Evolutionary conservation across 2,888 invertebrate species (phyloP), one percentile per base, ranked within the genome.

Genomic region (Microdon myrmicae): DNA sequence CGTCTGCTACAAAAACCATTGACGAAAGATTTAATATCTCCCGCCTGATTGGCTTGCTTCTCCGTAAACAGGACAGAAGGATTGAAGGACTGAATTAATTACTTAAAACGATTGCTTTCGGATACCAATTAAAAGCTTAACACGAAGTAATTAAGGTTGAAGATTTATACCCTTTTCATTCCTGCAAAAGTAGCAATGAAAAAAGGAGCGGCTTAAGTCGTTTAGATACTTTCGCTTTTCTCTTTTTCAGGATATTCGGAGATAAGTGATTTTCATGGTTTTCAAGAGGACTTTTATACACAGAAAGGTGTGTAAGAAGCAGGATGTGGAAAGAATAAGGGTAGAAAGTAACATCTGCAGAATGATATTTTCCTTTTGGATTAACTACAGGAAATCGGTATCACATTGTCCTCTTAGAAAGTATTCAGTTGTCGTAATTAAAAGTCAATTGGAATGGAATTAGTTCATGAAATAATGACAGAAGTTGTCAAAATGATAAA

Each of bases 121-220:
- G 51, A 47, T 64, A 64, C 58, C 64, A 64, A 64, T 58, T 64
- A 64, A 64, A 64, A 64, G 64, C 64, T 64, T 64, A 64, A 64
- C 64, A 64, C 64, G 64, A 51, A 51, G 64, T 64, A 64, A 64
- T 64, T 64, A 64, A 53, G 64, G 51, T 47, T 41, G 47, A 58
- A 28, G 64, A 64, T 64, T 64, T 64, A 64, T 64, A 51, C 53
- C 51, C 41, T 17, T 35, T 61, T 37, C 58, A 32, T 22, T 19
- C 29, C 8, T 29, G 44, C 41, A 23, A 34, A 54, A 43, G 43
- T 47, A 54, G 47, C 53, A 37, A 19, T 31, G 43, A 51, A n/a
- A n/a, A n/a, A 51, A 45, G 51, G 45, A 45, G 41, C 10, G 45
- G 28, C 26, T 37, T 37, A 47, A 51, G 64, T 53, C 45, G 37